Percentiles rank a stretch among this genome's conserved stretches.
Conservation (phyloP, 1,140 invertebrate genomes). For the Arion vulgaris region DNA sequence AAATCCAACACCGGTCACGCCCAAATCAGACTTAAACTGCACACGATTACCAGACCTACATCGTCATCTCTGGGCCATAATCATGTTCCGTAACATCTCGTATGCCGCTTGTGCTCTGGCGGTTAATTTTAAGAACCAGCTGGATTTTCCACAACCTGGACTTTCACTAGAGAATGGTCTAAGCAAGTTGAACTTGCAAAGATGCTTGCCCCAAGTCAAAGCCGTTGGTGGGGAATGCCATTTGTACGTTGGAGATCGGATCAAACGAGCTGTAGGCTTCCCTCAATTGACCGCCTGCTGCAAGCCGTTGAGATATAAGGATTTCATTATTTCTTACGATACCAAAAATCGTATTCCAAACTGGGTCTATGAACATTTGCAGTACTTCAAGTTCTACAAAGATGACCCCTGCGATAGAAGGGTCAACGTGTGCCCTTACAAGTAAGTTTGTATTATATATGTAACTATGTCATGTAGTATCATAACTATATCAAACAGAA, state of each 20-base stretch:
- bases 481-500: no score
- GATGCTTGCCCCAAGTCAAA: slow-evolving; percentile 21
- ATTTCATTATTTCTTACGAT: slow-evolving; percentile 39
- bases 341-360: slow-evolving; percentile 40
- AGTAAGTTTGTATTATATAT: slow-evolving; percentile 11
- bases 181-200: neutral
- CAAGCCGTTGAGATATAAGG: slow-evolving; percentile 38
- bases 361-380: slow-evolving; percentile 39
- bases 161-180: neutral
- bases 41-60: neutral
- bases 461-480: no score
- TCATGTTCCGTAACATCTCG: slow-evolving; percentile 36
- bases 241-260: slow-evolving; percentile 34
- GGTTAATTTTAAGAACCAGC: slow-evolving; percentile 18
- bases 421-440: slow-evolving; percentile 33
- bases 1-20: neutral
- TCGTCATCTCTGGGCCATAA: neutral
- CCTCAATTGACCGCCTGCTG: slow-evolving; percentile 39
- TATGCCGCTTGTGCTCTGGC: slow-evolving; percentile 33
- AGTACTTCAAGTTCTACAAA: slow-evolving; percentile 40
- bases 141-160: neutral
- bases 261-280: slow-evolving; percentile 35
- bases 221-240: neutral
- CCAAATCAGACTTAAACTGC: neutral
- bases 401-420: slow-evolving; percentile 39